Conservation (phyloP, 2,888 invertebrate genomes). For the Flexamia atlantica region DNA sequence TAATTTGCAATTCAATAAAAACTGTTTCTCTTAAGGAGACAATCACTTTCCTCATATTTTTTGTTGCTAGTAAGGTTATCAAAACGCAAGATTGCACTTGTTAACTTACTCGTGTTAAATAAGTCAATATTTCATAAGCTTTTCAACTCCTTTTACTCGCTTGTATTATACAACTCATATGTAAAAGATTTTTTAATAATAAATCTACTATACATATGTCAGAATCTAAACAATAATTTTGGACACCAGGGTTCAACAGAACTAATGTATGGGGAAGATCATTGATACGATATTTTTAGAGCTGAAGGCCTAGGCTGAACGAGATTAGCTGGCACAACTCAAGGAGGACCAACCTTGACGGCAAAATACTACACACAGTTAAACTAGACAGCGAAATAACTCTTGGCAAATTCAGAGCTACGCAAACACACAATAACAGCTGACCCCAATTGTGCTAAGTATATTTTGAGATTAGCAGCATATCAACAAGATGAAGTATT, state of each 20-base stretch:
- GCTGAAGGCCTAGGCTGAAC: constrained; percentile 52
- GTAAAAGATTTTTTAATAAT: too few relatives aligned
- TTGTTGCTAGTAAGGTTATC: neutral
- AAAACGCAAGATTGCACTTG: neutral
- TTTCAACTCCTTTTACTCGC: neutral
- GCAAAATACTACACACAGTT: neutral
- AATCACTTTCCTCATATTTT: neutral
- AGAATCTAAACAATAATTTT: neutral
- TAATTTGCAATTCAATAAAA: too few relatives aligned
- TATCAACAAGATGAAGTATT: too few relatives aligned
- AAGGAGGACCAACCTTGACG: neutral
- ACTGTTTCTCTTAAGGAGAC: neutral
- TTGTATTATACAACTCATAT: too few relatives aligned
- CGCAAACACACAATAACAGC: neutral
- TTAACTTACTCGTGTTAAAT: neutral
- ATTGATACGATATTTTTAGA: constrained; percentile 49
- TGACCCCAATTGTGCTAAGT: neutral
- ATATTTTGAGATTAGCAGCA: neutral
- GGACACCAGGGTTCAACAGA: neutral
- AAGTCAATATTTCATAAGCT: neutral
- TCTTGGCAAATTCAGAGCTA: neutral
- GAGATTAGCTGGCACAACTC: constrained; percentile 40
- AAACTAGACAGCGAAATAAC: constrained; percentile 2
- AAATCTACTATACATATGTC: too few relatives aligned
- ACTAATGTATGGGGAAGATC: constrained; percentile 41